phyloP scores from a whole-genome alignment of 2,797 vertebrate species.

The Platalea minor region DNA sequence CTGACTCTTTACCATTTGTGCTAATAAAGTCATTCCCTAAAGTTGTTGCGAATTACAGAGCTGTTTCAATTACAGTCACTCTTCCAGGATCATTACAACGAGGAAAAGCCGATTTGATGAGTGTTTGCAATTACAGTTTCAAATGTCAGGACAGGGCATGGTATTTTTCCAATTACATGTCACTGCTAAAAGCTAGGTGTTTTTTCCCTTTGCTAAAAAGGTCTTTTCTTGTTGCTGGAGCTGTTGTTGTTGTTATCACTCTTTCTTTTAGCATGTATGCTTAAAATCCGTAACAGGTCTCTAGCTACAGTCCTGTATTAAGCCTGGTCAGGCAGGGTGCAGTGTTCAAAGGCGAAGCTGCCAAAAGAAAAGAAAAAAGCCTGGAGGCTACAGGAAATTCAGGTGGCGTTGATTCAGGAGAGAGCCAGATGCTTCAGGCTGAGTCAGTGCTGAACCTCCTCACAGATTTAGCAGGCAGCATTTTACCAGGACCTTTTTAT shows the following conservation, averaged over 20 bases:
- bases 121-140: not conserved
- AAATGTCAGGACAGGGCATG: not conserved
- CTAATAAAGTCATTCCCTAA: not conserved
- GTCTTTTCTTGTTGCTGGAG: not conserved
- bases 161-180: conserved; percentile 5
- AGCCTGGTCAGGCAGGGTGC: not conserved
- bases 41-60: not conserved
- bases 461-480: not conserved
- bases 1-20: not conserved
- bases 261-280: not conserved
- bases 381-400: not conserved
- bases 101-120: not conserved
- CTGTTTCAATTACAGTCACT: not conserved
- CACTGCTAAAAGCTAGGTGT: not conserved
- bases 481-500: not conserved
- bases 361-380: not conserved
- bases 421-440: not conserved
- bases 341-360: not conserved
- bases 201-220: not conserved
- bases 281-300: not conserved
- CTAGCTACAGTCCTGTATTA: not conserved
- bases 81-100: not conserved
- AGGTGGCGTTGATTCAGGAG: not conserved
- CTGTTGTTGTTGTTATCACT: not conserved
- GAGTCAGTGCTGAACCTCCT: not conserved